Base-by-base conservation (phyloP, 2,113 vertebrate species). In the Podarcis muralis region DNA sequence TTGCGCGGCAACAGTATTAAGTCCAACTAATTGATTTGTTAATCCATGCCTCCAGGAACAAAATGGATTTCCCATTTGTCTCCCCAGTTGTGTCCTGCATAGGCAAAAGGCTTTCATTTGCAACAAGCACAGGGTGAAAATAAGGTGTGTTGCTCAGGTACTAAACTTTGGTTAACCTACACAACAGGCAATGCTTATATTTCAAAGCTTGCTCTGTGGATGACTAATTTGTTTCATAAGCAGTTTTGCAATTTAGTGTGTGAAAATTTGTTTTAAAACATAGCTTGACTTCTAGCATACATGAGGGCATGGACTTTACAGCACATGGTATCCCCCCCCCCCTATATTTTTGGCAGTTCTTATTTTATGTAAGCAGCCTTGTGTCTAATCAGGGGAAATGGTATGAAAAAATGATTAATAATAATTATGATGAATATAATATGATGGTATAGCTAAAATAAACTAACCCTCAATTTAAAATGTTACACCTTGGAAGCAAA, bases 1-100 rank as follows among this genome's bases (percentile, higher is more conserved):
- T 22, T 62, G 32, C 2, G 0, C 71, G 62, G n/a, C 35, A 74
- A 90, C 59, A 32, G 83, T 68, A 85, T 32, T 53, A 90, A 87
- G 81, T 53, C 77, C 53, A 91, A 18, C 65, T 76, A 90, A 89
- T 43, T 81, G 72, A 75, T 71, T 88, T 83, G 76, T 85, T 90
- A 91, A 85, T 69, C 25, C 90, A 79, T 57, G 77, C 65, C 69
- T 88, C 68, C 85, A 77, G 37, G 88, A 87, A 86, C 22, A 80
- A 91, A 87, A 4, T 16, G 0, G 0, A 66, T 82, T 32, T 23
- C 59, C 59, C 5, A 78, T 62, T 65, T 92, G 69, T 62, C 90
- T 18, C 30, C 81, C 78, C 27, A 83, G 32, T 71, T 88, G 43
- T 37, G 25, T 69, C 85, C 7, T 85, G 78, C 40, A 69, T 32